phyloP scores from a whole-genome alignment of 2,113 vertebrate genomes.

The Misgurnus mizolepis region DNA sequence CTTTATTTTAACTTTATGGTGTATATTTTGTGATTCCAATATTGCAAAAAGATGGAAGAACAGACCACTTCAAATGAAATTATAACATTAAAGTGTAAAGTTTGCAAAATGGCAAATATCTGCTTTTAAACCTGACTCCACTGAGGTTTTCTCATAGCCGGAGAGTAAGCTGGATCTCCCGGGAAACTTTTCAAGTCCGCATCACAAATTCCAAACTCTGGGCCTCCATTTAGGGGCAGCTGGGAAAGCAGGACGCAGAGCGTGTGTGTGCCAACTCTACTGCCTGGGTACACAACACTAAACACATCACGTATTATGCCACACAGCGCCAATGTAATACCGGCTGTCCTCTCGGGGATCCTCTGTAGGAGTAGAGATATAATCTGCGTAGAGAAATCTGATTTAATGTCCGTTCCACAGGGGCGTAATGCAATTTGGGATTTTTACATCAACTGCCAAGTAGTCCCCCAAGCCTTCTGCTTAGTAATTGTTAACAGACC shows the following conservation, averaged over 20 bases:
- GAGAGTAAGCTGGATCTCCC: slow-evolving; percentile 46
- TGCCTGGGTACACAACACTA: slow-evolving; percentile 52
- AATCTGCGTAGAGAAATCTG: slow-evolving; percentile 60
- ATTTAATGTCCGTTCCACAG: slow-evolving; percentile 46
- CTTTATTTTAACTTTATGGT: slow-evolving; percentile 3
- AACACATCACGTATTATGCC: slow-evolving; percentile 53
- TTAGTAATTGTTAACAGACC: slow-evolving; percentile 67
- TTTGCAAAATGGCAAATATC: slow-evolving; percentile 4
- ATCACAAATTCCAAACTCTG: slow-evolving; percentile 49
- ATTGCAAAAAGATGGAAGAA: not conserved
- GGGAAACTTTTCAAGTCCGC: slow-evolving; percentile 37
- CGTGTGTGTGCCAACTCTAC: slow-evolving; percentile 44
- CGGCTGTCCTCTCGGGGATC: slow-evolving; percentile 35
- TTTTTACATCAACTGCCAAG: slow-evolving; percentile 60
- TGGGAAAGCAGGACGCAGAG: slow-evolving; percentile 24
- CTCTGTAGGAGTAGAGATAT: slow-evolving; percentile 54
- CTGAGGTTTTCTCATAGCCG: slow-evolving; percentile 48
- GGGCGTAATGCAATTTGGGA: slow-evolving; percentile 60
- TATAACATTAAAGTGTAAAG: not conserved
- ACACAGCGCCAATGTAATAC: slow-evolving; percentile 47
- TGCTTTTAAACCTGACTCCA: slow-evolving; percentile 12
- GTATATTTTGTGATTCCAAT: not conserved
- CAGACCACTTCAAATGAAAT: slow-evolving; percentile 1
- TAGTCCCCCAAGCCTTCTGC: slow-evolving; percentile 54
- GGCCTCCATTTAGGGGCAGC: slow-evolving; percentile 62